Evolutionary conservation across 1,140 invertebrate species (phyloP).

Genomic region (Homalodisca vitripennis): DNA sequence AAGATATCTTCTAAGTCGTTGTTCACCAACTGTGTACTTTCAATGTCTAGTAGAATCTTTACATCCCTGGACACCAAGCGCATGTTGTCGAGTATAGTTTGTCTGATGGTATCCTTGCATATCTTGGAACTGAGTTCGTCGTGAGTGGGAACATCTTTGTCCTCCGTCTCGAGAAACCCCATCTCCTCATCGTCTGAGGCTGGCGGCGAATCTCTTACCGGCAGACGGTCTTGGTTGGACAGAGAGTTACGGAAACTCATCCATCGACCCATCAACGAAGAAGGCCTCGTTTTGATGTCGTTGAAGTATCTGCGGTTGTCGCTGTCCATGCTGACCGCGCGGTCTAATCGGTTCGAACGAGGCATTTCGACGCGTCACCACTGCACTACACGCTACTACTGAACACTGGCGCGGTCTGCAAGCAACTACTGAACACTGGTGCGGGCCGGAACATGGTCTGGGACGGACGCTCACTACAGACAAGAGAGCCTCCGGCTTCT

Average conservation of each 20-base stretch:
- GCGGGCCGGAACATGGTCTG: no score
- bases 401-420: no score
- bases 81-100: constrained; percentile 68
- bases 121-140: constrained; percentile 68
- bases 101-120: constrained; percentile 68
- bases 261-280: constrained; percentile 46
- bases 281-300: constrained; percentile 40
- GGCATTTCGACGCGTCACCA: background rate
- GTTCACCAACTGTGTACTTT: constrained; percentile 51
- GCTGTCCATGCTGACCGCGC: constrained; percentile 45
- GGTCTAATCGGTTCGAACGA: constrained; percentile 37
- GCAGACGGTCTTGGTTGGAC: background rate
- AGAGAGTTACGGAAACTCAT: constrained; percentile 36
- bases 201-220: constrained; percentile 28
- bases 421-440: no score
- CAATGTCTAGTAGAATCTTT: constrained; percentile 67
- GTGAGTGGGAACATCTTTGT: constrained; percentile 60
- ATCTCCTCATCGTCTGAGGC: constrained; percentile 32
- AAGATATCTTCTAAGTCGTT: constrained; percentile 19
- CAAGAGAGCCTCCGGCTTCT: no score
- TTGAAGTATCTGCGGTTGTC: constrained; percentile 36
- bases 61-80: constrained; percentile 61
- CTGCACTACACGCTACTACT: no score
- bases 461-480: no score
- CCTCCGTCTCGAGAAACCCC: constrained; percentile 46